Evolutionary conservation across 2,113 vertebrate species (phyloP), one percentile per base, ranked within the genome.

Genomic region (Pygoscelis adeliae): DNA sequence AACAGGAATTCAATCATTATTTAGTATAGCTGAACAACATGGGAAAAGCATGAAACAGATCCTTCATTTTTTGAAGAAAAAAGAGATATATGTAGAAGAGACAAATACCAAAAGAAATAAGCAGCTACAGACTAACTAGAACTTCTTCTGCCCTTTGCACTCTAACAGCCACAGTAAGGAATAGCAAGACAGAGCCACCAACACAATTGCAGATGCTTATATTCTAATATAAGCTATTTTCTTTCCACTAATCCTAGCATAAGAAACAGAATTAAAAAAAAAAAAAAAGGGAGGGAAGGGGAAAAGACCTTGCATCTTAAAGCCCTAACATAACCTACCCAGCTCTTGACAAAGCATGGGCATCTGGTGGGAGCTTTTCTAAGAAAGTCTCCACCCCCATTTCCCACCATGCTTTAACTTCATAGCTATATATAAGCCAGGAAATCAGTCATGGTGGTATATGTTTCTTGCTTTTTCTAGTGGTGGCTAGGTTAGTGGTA

Each of bases 251-350:
- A 44, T 7, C 20, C 19, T n/a, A 58, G 5, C 14, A 15, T 2
- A 62, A 70, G 1, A 62, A 76, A 12, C 1, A 42, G 18, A 61
- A 19, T 13, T 7, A 34, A 38, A 18, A 20, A 30, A 8, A 27
- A 47, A 55, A 11, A 11, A 6, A 2, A 17, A 46, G 7, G 3
- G 9, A 10, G 3, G 6, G 8, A 29, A 11, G 8, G 2, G 5
- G 5, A 12, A 29, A 70, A 50, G 3, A 0, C 7, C 5, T 20
- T 21, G 0, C 3, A 27, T 1, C 34, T n/a, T 21, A 49, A 30
- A 72, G 1, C 4, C 17, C 8, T 69, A 15, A 9, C 3, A 4
- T 11, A 14, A 65, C 17, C 9, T 3, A 6, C 4, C 6, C 7
- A 27, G 5, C 8, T 56, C 10, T 27, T 69, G 25, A 8, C 18